phyloP scores from a whole-genome alignment of 1,140 invertebrate species.

The Drosophila kurseongensis region DNA sequence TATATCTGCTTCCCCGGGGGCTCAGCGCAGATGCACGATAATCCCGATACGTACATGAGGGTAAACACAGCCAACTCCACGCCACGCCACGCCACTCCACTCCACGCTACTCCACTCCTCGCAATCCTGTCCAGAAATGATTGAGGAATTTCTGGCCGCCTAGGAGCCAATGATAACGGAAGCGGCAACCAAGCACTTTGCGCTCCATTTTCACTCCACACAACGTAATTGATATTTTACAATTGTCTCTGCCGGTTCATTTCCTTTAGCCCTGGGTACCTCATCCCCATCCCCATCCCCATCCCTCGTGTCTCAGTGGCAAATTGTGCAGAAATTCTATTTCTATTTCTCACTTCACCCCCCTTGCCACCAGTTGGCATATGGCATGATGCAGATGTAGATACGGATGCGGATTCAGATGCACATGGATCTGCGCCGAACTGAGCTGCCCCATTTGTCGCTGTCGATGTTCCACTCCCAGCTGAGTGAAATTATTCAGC shows the following conservation, averaged over 20 bases:
- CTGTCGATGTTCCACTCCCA: conserved; percentile 40
- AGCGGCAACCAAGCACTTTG: conserved; percentile 63
- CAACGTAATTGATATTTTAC: conserved; percentile 80
- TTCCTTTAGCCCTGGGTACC: neutral
- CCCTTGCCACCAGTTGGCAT: conserved; percentile 2
- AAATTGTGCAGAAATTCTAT: conserved; percentile 79
- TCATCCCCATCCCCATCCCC: neutral
- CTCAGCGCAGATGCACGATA: conserved; percentile 57
- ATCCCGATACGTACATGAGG: conserved; percentile 43
- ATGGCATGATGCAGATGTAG: conserved; percentile 29
- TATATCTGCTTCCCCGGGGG: conserved; percentile 22
- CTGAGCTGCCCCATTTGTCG: conserved; percentile 38
- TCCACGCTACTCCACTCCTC: conserved; percentile 19
- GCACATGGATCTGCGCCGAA: conserved; percentile 27
- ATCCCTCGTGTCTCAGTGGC: conserved; percentile 25
- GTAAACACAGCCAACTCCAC: conserved; percentile 19
- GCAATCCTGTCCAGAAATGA: conserved; percentile 68
- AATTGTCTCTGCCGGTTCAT: conserved; percentile 60
- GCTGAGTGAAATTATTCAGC: conserved; percentile 44
- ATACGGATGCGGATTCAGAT: conserved; percentile 20
- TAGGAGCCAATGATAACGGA: conserved; percentile 49
- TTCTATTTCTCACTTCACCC: conserved; percentile 62
- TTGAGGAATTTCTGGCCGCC: conserved; percentile 70
- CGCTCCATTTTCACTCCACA: conserved; percentile 63
- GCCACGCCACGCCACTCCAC: conserved; percentile 15